Base-by-base conservation (phyloP, 35 echinoderm and acorn worm genomes). In the Strongylocentrotus purpuratus region DNA sequence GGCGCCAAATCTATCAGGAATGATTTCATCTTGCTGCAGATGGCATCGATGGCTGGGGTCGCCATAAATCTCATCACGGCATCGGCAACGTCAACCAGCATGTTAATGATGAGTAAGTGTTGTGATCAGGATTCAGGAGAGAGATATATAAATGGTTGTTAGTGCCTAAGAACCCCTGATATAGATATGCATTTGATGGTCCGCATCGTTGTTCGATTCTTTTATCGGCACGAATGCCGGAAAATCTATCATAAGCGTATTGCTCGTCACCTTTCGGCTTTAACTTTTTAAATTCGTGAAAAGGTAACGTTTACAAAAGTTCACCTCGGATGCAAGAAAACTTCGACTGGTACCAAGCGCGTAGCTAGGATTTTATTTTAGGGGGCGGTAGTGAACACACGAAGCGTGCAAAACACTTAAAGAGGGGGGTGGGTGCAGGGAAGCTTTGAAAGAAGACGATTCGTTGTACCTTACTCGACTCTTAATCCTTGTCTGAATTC, bases 11-110 rank as follows among this genome's bases (percentile, higher is more conserved):
- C 91, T 31, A 17, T 93, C 17, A 47, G 48, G 31, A 93, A 93
- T 58, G 91, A 93, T 93, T 93, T 93, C 91, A 93, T 50, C 46
- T 32, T 93, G 31, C 46, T 93, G 2, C 48, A 55, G 46, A 93
- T 93, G 46, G 48, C 46, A 33, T 93, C 91, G 46, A 13, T 58
- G 22, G 91, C 45, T 15, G 91, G 46, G 31, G 1, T 47, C 4
- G 46, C 46, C 48, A 93, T 93, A 18, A 47, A 93, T 7, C 2
- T 93, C 14, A 48, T 93, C 46, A 58, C 48, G 5, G 91, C 33
- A 13, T 93, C 31, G 46, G 91, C 91, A 32, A 48, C 91, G 11
- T 55, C 91, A 22, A 48, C 91, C 46, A 58, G 18, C 7, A 31
- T 93, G 48, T 28, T 93, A 4, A 48, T 47, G 91, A 48, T 93